Base-by-base conservation (phyloP, 2,888 invertebrate genomes). In the Diogma glabrata region DNA sequence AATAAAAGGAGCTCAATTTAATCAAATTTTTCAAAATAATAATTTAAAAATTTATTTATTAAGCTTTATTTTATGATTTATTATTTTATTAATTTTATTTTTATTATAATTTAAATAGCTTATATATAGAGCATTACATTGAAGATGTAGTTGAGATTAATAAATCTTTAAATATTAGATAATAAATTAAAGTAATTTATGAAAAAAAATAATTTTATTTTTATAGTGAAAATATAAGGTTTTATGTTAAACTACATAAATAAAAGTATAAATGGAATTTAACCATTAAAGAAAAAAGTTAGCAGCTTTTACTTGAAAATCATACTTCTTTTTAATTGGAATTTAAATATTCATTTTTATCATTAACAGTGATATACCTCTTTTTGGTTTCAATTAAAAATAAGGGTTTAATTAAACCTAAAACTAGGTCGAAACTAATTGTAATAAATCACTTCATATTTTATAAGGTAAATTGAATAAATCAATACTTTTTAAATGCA, bases 331-430 rank as follows among this genome's bases (percentile, higher is more conserved):
- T n/a, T 33, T 33, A 33, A 33, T 33, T 3, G 33, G 33, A 33
- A 33, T 33, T 33, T 10, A 33, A 33, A 33, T n/a, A n/a, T 33
- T 33, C 33, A 33, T 14, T 33, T 33, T 33, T 33, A 33, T 33
- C 33, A 33, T 33, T 33, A 33, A 33, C 33, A 33, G 33, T 33
- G 33, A 33, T 33, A 33, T 33, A 33, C 33, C 33, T 33, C 33
- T 65, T 67, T 64, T 76, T 75, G 74, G 74, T 72, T 76, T 75
- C 71, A 74, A 73, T 73, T 72, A 72, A 54, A 61, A 75, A 1
- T 61, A n/a, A n/a, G n/a, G n/a, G n/a, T n/a, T n/a, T n/a, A n/a
- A n/a, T n/a, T n/a, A n/a, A n/a, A n/a, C n/a, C 33, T 33, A 33
- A 33, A 5, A 33, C 16, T 33, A 33, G 33, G 33, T 33, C 33